Base-by-base conservation (phyloP, 2,797 vertebrate species). In the Carcharodon carcharias region DNA sequence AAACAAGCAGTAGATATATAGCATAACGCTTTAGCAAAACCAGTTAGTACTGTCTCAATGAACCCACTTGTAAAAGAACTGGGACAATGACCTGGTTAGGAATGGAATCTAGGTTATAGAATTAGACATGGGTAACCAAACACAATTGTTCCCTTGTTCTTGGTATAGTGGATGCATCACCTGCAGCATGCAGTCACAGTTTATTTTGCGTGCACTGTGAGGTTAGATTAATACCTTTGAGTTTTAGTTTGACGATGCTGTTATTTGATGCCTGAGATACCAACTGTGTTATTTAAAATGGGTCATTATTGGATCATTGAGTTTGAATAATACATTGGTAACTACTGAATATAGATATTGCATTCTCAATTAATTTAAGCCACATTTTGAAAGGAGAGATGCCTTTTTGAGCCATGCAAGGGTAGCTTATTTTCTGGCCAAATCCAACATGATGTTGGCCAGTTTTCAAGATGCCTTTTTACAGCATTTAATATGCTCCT, bases 311-410 rank as follows among this genome's bases (percentile, higher is more conserved):
- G 80, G 82, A 85, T 50, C 82, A 9, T 85, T 85, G 21, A 50
- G 1, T 7, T 85, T 85, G 40, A 85, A 50, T 18, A 16, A 50
- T 85, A 85, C 21, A 85, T 85, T 85, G 45, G 45, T 50, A 50
- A 50, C 45, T 50, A 50, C 45, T 50, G 45, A 50, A 50, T 50
- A 50, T 85, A 6, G 45, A 85, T 85, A 85, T 85, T 85, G 82
- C 40, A 50, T 85, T 85, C 82, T 92, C 56, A n/a, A 63, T 92
- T 92, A 92, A 92, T 63, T 92, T n/a, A 61, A 92, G 89, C 56
- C 89, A 92, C 35, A 92, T 61, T 92, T 61, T 91, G 31, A 50
- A 88, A 28, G 54, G 87, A 92, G 56, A 63, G 35, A 63, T 21
- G 28, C 56, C 28, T 92, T 63, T 92, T 63, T 92, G 89, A 92